A percentile compares a stretch with the other conserved stretches of the same genome.
Evolutionary conservation across 2,113 vertebrate species (phyloP).

Genomic region (Petromus typicus): DNA sequence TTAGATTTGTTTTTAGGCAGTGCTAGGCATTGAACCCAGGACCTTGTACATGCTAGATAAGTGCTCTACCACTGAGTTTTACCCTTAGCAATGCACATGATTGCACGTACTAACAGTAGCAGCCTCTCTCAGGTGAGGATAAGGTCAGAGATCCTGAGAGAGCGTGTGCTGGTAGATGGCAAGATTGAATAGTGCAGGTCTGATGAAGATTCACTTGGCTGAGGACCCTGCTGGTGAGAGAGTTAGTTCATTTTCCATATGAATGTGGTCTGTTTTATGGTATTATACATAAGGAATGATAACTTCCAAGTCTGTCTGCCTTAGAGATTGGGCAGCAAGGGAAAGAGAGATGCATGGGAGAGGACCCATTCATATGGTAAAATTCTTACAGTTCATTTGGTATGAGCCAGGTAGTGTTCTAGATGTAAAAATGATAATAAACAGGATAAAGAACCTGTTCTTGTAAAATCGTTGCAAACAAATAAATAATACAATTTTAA

Average conservation of each 20-base stretch:
- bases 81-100: background rate
- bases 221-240: background rate
- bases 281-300: background rate
- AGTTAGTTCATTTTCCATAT: background rate
- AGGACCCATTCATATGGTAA: background rate
- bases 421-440: slow-evolving; percentile 18
- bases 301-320: background rate
- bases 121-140: background rate
- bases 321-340: background rate
- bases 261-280: background rate
- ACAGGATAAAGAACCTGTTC: background rate
- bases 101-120: background rate
- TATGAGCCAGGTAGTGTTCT: background rate
- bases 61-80: background rate
- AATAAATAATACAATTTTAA: slow-evolving; percentile 49
- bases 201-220: background rate
- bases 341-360: background rate
- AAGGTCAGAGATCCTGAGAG: background rate
- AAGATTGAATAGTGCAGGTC: background rate
- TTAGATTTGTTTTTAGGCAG: background rate
- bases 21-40: background rate
- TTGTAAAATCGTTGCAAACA: slow-evolving; percentile 26
- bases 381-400: background rate
- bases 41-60: background rate
- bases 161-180: background rate